Percentiles rank a stretch among this genome's conserved stretches.
These are phyloP conservation scores for Ichneumon xanthorius DNA, from an alignment of 2,888 invertebrate species.

Conservation along the genomic window DNA sequence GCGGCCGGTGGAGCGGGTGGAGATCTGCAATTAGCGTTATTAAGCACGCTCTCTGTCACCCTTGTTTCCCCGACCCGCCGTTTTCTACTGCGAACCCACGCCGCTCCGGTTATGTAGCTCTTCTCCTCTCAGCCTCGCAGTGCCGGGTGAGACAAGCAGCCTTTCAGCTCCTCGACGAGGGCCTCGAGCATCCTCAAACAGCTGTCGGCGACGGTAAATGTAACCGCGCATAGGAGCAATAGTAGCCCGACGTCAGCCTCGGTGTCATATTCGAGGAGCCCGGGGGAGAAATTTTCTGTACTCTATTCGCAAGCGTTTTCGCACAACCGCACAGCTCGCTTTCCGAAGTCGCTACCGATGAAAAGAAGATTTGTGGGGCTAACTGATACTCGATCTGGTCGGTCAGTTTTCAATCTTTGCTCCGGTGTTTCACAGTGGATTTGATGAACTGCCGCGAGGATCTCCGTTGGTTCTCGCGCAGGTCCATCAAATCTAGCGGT, in stretches of 20 bases:
- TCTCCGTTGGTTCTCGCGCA: neutral
- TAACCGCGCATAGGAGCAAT: neutral
- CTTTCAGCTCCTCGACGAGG: slow-evolving; percentile 35
- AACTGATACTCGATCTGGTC: neutral
- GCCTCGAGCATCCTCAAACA: slow-evolving; percentile 24
- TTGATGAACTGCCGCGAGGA: neutral
- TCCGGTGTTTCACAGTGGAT: neutral
- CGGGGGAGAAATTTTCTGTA: neutral
- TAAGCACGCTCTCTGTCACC: slow-evolving; percentile 70
- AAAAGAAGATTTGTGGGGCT: neutral
- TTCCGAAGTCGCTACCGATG: neutral
- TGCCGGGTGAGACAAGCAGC: slow-evolving; percentile 22
- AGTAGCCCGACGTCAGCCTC: slow-evolving; percentile 15
- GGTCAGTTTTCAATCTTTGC: slow-evolving; percentile 5
- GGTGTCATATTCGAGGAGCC: neutral
- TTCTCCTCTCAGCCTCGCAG: neutral
- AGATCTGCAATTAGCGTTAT: slow-evolving; percentile 74
- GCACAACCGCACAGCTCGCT: neutral
- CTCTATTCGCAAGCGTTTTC: slow-evolving; percentile 7
- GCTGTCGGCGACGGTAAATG: slow-evolving; percentile 3
- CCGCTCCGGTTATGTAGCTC: slow-evolving; percentile 8
- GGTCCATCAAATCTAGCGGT: slow-evolving; percentile 35
- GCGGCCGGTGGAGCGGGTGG: slow-evolving; percentile 56
- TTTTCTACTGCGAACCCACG: neutral
- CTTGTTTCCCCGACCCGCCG: slow-evolving; percentile 49